phyloP scores from a whole-genome alignment of 1,140 invertebrate genomes.

The Ephestia elutella region DNA sequence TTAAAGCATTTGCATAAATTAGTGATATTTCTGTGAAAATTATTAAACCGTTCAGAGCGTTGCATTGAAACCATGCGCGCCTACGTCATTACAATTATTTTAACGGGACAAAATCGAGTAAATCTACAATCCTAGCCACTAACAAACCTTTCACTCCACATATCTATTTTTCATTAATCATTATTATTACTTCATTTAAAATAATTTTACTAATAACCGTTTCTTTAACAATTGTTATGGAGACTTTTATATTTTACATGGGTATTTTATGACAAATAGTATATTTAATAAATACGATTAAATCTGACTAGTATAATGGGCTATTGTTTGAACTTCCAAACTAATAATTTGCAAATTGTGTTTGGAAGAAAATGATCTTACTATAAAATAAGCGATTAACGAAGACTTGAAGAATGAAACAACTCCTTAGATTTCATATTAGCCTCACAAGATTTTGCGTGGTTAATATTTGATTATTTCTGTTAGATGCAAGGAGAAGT shows the following conservation, averaged over 20 bases:
- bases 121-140: slow-evolving; percentile 20
- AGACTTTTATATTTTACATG: slow-evolving; percentile 18
- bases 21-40: background rate
- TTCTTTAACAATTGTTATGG: slow-evolving; percentile 17
- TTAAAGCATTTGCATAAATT: background rate
- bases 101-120: slow-evolving; percentile 17
- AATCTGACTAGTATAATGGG: slow-evolving; percentile 19
- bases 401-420: background rate
- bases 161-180: slow-evolving; percentile 16
- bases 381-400: background rate
- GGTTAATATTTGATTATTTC: background rate
- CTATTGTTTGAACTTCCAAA: slow-evolving; percentile 17
- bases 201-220: slow-evolving; percentile 26
- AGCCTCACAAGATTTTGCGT: background rate
- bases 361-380: background rate
- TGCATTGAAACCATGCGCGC: slow-evolving; percentile 8
- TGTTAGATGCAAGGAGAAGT: background rate
- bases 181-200: slow-evolving; percentile 17
- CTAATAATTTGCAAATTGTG: background rate
- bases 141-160: slow-evolving; percentile 19
- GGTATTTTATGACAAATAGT: slow-evolving; percentile 14
- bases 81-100: slow-evolving; percentile 14
- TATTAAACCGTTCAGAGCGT: slow-evolving; percentile 2
- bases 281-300: slow-evolving; percentile 13
- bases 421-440: background rate